These are phyloP conservation scores for Pampusana beccarii DNA, from an alignment of 2,113 vertebrate genomes.

Conservation along the genomic window DNA sequence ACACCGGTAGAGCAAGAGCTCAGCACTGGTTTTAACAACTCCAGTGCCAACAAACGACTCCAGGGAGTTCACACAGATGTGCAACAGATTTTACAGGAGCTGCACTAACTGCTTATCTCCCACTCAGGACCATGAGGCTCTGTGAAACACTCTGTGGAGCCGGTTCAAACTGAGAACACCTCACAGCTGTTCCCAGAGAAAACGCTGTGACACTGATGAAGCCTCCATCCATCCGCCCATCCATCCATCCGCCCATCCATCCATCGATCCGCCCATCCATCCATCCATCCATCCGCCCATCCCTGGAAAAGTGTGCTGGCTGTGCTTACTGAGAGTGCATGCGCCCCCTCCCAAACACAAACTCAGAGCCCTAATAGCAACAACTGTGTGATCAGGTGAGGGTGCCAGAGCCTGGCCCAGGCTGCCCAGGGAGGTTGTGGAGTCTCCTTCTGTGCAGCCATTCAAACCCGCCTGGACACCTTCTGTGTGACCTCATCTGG, in stretches of 20 bases:
- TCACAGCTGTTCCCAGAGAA: fast-evolving
- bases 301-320: background rate
- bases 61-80: background rate
- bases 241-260: background rate
- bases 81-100: background rate
- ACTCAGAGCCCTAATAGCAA: background rate
- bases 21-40: no score
- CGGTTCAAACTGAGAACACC: background rate
- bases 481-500: no score
- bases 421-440: no score
- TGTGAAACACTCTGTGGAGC: background rate
- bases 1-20: no score
- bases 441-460: no score
- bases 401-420: no score
- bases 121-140: background rate
- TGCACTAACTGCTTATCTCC: background rate
- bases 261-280: no score
- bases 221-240: no score
- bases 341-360: background rate
- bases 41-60: no score
- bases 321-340: background rate
- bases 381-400: background rate
- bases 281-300: no score
- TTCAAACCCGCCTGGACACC: no score
- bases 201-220: background rate